Conservation (phyloP, 1,140 invertebrate species). For the Drosophila pseudoananassae region DNA sequence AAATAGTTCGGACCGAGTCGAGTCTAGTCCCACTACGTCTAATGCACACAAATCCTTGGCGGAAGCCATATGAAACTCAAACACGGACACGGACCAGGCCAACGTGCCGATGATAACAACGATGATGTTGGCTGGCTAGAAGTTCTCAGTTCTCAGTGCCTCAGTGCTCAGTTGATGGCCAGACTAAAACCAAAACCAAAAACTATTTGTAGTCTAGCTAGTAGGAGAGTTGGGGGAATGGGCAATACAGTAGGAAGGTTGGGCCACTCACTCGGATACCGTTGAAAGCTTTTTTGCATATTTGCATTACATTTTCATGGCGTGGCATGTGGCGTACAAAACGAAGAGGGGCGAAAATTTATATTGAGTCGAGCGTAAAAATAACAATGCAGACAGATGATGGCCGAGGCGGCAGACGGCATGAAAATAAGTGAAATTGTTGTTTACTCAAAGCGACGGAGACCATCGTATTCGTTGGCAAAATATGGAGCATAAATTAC, state of each 20-base stretch:
- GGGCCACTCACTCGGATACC: constrained; percentile 24
- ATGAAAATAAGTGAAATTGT: constrained; percentile 83
- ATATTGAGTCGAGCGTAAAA: constrained; percentile 81
- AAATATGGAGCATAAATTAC: constrained; percentile 80
- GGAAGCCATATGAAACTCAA: constrained; percentile 77
- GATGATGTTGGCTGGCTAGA: constrained; percentile 61
- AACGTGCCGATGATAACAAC: constrained; percentile 72
- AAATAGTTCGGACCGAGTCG: constrained; percentile 34
- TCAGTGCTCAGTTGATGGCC: constrained; percentile 13
- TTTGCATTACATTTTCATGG: constrained; percentile 79
- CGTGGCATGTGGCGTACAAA: constrained; percentile 64
- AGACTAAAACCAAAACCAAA: constrained; percentile 45
- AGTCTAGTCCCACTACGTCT: constrained; percentile 17
- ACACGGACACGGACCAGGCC: constrained; percentile 33
- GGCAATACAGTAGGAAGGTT: constrained; percentile 4
- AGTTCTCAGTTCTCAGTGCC: constrained; percentile 21
- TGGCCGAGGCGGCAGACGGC: constrained; percentile 66
- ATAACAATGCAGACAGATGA: constrained; percentile 76
- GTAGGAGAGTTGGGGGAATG: constrained; percentile 8
- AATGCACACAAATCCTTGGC: constrained; percentile 71
- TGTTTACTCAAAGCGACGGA: constrained; percentile 70
- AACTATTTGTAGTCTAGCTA: constrained; percentile 64
- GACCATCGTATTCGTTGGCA: constrained; percentile 12
- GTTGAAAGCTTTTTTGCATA: constrained; percentile 77
- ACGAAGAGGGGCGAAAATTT: constrained; percentile 64